phyloP scores from a whole-genome alignment of 2,113 vertebrate species.

The Phycodurus eques region DNA sequence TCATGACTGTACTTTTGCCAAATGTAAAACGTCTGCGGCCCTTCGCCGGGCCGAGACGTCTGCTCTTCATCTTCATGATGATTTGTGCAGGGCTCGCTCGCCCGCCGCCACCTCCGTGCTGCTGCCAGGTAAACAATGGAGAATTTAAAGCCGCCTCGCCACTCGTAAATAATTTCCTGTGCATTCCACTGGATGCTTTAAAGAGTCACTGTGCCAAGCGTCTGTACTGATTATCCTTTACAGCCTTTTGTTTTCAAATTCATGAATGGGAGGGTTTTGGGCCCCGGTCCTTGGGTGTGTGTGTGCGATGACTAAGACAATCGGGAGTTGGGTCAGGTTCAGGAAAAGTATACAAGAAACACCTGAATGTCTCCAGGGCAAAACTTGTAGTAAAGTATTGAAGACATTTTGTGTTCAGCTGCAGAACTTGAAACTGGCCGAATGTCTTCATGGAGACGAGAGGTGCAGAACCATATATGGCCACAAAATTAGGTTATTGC shows the following conservation, averaged over 20 bases:
- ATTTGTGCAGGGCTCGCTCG: neutral
- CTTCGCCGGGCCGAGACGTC: neutral
- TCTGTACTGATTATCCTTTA: neutral
- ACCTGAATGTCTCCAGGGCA: neutral
- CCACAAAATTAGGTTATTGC: neutral
- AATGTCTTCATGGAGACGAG: neutral
- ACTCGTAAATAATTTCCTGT: constrained; percentile 8
- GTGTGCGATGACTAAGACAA: neutral
- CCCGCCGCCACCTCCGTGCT: neutral
- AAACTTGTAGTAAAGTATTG: neutral
- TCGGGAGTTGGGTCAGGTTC: neutral
- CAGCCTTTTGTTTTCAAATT: neutral
- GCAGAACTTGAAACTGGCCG: neutral
- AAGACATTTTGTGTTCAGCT: neutral
- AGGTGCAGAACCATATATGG: neutral
- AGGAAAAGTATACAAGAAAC: neutral
- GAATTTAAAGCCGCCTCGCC: neutral
- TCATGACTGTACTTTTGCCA: neutral
- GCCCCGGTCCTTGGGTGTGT: neutral
- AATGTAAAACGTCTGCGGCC: neutral
- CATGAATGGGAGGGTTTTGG: neutral
- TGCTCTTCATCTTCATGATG: neutral
- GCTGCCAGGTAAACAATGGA: constrained; percentile 1
- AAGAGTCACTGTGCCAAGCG: neutral
- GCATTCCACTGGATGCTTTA: neutral